phyloP scores from a whole-genome alignment of 2,888 invertebrate genomes.

The Cheilosia soror region DNA sequence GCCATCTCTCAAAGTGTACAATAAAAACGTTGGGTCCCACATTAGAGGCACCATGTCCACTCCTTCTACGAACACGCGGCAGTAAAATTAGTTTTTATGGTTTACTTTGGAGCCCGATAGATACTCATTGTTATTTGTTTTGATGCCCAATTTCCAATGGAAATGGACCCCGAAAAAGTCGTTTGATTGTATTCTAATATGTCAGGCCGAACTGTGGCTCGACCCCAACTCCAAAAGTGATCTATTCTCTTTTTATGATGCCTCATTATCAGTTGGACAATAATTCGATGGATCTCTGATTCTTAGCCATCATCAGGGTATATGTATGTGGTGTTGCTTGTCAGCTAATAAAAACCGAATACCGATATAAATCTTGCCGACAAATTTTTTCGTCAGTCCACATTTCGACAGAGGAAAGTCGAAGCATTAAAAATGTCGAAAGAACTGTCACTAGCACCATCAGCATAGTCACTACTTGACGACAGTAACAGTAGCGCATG shows the following conservation, averaged over 20 bases:
- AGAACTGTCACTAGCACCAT: slow-evolving; percentile 17
- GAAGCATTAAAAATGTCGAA: not conserved
- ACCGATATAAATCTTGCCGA: slow-evolving; percentile 52
- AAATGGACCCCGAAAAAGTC: slow-evolving; percentile 21
- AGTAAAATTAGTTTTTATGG: slow-evolving; percentile 64
- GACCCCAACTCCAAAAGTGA: slow-evolving; percentile 18
- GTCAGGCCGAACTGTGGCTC: too few species aligned
- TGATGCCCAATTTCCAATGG: slow-evolving; percentile 48
- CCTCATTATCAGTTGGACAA: slow-evolving; percentile 68
- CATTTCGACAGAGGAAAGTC: not conserved
- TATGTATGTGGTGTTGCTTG: slow-evolving; percentile 45
- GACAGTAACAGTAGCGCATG: slow-evolving; percentile 70
- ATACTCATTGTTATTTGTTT: slow-evolving; percentile 50
- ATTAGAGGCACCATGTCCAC: slow-evolving; percentile 45
- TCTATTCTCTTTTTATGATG: slow-evolving; percentile 62
- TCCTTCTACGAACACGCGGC: slow-evolving; percentile 39
- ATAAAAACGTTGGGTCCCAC: slow-evolving; percentile 51
- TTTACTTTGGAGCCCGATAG: slow-evolving; percentile 50
- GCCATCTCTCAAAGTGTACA: slow-evolving; percentile 58
- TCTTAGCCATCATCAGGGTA: slow-evolving; percentile 10
- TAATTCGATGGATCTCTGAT: slow-evolving; percentile 50
- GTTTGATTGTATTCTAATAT: slow-evolving; percentile 25
- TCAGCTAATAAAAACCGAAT: slow-evolving; percentile 63
- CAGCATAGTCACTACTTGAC: too few species aligned
- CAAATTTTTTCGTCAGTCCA: slow-evolving; percentile 52